Base-by-base conservation (phyloP, 2,797 vertebrate genomes). In the Phrynocephalus vlangalii region DNA sequence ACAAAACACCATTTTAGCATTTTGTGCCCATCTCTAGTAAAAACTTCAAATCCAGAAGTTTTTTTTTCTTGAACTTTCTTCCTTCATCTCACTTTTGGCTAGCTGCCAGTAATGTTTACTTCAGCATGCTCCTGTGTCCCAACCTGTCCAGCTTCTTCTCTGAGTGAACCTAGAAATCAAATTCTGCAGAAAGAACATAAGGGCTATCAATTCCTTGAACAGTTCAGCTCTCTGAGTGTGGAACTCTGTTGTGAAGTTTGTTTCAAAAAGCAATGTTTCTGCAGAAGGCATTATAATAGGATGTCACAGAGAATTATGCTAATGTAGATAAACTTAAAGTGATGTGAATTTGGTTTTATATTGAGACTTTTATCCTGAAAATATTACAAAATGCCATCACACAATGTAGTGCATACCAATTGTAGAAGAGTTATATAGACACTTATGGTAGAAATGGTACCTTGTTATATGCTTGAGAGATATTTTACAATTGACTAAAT, bases 321-420 rank as follows among this genome's bases (percentile, higher is more conserved):
- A 87, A 93, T 91, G 70, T 82, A 92, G 90, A 92, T 87, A 94
- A 93, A 94, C 91, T 38, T 81, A 52, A 92, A 90, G 85, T 90
- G 84, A 91, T 87, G 86, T 91, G 50, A 92, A 93, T 94, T 94
- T 93, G 48, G 48, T 83, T 90, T 92, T 93, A 90, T 85, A 90
- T 85, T 79, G 89, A 93, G 30, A 3, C 82, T 79, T 90, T 92
- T 71, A 94, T 86, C 83, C 38, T 86, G 87, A 93, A 90, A 63
- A 79, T 56, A 82, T 89, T 88, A 10, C 24, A 60, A 92, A 94
- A 76, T 28, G 9, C 82, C 87, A 79, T 88, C 68, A 92, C 88
- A 30, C 84, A 87, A 22, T 67, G 63, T 85, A 78, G 85, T 91
- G 90, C 73, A 82, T 83, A 85, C 30, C 0, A 6, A 28, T 44